phyloP scores from a whole-genome alignment of 2,888 invertebrate genomes.

The Drosophila acutilabella region DNA sequence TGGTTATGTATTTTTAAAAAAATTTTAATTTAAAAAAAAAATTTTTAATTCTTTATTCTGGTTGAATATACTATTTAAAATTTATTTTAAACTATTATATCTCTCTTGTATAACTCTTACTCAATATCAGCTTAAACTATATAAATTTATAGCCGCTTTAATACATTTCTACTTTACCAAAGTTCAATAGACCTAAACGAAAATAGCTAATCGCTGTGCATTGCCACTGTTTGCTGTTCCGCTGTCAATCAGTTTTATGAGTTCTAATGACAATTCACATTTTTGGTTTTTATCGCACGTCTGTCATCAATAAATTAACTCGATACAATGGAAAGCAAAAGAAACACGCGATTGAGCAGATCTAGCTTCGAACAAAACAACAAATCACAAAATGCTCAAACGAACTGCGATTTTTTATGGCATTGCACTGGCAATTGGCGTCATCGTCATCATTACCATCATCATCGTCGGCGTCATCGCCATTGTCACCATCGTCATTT shows the following conservation, averaged over 20 bases:
- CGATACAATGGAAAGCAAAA: constrained; percentile 71
- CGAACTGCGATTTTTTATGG: constrained; percentile 79
- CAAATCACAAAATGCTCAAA: constrained; percentile 77
- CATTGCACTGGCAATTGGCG: constrained; percentile 57
- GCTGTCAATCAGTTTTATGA: constrained; percentile 77
- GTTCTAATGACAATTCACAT: constrained; percentile 82
- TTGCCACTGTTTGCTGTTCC: constrained; percentile 26
- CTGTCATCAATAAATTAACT: constrained; percentile 84
- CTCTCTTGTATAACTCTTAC: neutral
- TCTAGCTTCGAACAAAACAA: constrained; percentile 19
- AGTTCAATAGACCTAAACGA: constrained; percentile 53
- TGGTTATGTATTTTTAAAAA: neutral
- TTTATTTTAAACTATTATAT: too few relatives aligned
- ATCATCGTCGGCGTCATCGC: constrained; percentile 33
- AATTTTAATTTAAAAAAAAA: neutral
- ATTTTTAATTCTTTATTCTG: neutral
- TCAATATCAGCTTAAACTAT: too few relatives aligned
- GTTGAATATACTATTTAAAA: too few relatives aligned
- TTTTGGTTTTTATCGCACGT: constrained; percentile 82
- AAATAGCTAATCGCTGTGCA: constrained; percentile 39
- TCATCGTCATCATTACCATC: constrained; percentile 37
- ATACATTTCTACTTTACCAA: neutral
- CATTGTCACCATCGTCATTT: constrained; percentile 61
- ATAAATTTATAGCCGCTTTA: neutral
- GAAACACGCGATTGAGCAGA: constrained; percentile 74